These are phyloP conservation scores for Andricus curvator DNA, from an alignment of 2,888 invertebrate species.

Conservation along the genomic window DNA sequence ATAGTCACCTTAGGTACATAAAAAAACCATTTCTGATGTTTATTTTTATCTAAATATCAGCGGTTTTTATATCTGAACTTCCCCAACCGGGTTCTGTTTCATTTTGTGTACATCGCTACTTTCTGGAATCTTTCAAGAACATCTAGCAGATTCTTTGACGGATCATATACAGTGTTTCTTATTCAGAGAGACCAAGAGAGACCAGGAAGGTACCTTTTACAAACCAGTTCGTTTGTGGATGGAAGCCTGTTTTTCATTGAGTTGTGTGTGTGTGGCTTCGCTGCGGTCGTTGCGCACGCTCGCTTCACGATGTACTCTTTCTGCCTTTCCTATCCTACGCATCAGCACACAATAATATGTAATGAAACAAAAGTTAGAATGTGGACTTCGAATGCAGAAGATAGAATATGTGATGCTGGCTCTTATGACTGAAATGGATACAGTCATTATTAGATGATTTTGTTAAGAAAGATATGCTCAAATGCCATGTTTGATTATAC, in stretches of 20 bases:
- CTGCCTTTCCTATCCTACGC: background rate
- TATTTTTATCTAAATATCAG: background rate
- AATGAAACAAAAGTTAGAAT: background rate
- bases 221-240: background rate
- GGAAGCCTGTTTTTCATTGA: background rate
- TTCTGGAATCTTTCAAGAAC: background rate
- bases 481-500: background rate
- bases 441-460: background rate
- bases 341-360: background rate
- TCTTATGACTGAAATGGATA: background rate
- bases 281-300: constrained; percentile 2
- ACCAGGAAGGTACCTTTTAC: background rate
- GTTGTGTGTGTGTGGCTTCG: background rate
- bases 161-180: background rate
- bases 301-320: background rate
- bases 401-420: background rate
- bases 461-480: background rate
- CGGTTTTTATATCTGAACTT: background rate
- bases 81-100: background rate
- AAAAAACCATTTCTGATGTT: background rate
- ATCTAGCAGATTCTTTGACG: background rate
- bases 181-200: background rate
- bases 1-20: background rate
- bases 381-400: background rate
- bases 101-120: background rate